A percentile compares a stretch with the other conserved stretches of the same genome.
These are phyloP conservation scores for Melanotaenia boesemani DNA, from an alignment of 2,797 vertebrate genomes.

Conservation along the genomic window DNA sequence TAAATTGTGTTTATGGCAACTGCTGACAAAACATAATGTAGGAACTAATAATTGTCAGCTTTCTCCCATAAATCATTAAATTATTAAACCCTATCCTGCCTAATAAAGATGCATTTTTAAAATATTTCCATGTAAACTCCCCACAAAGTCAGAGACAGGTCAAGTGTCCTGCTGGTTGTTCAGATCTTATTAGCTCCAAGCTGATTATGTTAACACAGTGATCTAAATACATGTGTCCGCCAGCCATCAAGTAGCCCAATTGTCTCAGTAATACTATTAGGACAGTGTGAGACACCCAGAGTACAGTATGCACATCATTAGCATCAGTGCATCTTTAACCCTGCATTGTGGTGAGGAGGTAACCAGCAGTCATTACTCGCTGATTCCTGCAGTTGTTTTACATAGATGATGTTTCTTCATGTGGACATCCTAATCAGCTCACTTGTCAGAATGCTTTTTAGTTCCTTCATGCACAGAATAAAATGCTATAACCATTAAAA, in stretches of 20 bases:
- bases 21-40: no score
- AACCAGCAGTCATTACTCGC: constrained; percentile 3
- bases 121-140: no score
- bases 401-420: neutral
- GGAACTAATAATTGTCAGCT: no score
- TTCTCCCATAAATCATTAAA: no score
- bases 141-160: no score
- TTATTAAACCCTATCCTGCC: neutral
- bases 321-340: constrained; percentile 35
- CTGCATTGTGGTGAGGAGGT: constrained; percentile 39
- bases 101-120: constrained; percentile 3
- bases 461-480: neutral
- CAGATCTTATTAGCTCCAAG: constrained; percentile 41
- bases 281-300: constrained; percentile 26
- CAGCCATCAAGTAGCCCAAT: constrained; percentile 53
- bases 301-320: constrained; percentile 45
- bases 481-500: neutral
- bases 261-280: constrained; percentile 61
- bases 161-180: constrained; percentile 22
- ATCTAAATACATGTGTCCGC: constrained; percentile 61
- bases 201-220: constrained; percentile 45
- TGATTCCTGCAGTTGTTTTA: neutral
- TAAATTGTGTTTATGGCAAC: no score
- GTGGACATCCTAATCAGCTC: neutral
- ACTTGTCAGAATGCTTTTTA: neutral